Percentiles rank a stretch among this genome's conserved stretches.
These are phyloP conservation scores for Antrozous pallidus DNA, from an alignment of 2,797 vertebrate genomes.

Conservation along the genomic window DNA sequence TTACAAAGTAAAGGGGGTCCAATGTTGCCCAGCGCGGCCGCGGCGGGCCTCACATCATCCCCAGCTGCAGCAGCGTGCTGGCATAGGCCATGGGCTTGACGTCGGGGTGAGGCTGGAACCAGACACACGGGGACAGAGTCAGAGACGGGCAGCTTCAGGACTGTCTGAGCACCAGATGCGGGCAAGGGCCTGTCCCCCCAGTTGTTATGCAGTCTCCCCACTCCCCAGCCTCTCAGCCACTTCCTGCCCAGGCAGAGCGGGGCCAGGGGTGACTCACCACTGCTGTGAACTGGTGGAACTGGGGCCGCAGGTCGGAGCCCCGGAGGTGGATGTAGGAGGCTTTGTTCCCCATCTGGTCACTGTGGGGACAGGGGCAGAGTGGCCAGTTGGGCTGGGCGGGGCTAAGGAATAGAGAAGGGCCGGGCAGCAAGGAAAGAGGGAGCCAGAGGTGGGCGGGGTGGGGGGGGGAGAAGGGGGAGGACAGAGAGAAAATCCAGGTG, in stretches of 20 bases:
- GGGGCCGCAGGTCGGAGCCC: slow-evolving; percentile 93
- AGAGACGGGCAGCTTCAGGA: accelerated
- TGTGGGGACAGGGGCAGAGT: slow-evolving; percentile 61
- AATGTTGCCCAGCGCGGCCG: slow-evolving; percentile 15
- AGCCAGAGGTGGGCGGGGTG: accelerated
- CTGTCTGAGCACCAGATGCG: too few relatives aligned
- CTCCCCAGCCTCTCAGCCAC: neutral
- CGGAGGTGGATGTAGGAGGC: slow-evolving; percentile 96
- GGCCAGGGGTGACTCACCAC: slow-evolving; percentile 86
- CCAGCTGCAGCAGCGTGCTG: slow-evolving; percentile 94
- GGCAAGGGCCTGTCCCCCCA: accelerated
- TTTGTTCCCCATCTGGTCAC: slow-evolving; percentile 98
- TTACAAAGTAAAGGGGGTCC: slow-evolving; percentile 76
- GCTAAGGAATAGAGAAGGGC: neutral
- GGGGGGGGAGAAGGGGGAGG: too few relatives aligned
- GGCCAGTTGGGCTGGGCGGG: neutral
- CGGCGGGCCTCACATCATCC: slow-evolving; percentile 90
- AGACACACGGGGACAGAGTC: accelerated
- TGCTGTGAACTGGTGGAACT: slow-evolving; percentile 97
- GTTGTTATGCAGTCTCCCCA: neutral
- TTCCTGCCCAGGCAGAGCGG: neutral
- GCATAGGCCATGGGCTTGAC: slow-evolving; percentile 97
- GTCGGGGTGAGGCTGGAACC: slow-evolving; percentile 93
- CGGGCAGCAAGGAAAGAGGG: neutral
- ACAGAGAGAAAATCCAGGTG: neutral